Evolutionary conservation across 2,888 invertebrate species (phyloP).

Genomic region (Malacosoma neustria): DNA sequence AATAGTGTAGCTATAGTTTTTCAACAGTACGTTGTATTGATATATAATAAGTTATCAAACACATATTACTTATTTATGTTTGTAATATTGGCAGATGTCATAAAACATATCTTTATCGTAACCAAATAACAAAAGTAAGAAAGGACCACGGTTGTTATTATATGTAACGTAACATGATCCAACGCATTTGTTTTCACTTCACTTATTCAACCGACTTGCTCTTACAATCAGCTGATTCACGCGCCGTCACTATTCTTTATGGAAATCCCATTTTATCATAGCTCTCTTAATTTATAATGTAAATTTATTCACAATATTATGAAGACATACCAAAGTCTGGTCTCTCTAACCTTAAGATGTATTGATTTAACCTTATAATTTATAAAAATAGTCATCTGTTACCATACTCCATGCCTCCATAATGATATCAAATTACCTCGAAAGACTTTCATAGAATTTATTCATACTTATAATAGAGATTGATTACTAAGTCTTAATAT

Average conservation of each 20-base stretch:
- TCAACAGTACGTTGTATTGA: too few relatives aligned
- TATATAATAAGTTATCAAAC: too few relatives aligned
- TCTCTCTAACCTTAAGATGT: not conserved
- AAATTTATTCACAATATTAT: not conserved
- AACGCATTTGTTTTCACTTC: too few relatives aligned
- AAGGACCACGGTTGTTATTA: too few relatives aligned
- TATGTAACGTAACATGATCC: too few relatives aligned
- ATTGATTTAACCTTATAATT: conserved; percentile 14
- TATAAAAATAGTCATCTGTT: conserved; percentile 5
- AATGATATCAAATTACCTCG: not conserved
- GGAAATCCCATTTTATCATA: conserved; percentile 17
- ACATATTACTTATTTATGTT: too few relatives aligned
- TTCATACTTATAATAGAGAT: too few relatives aligned
- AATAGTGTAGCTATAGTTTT: too few relatives aligned
- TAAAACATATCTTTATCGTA: too few relatives aligned
- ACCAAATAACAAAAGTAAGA: too few relatives aligned
- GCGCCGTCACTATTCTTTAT: conserved; percentile 44
- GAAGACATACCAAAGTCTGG: not conserved
- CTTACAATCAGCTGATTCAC: conserved; percentile 28
- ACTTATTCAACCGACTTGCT: not conserved
- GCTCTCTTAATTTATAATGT: conserved; percentile 4
- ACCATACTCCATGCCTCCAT: not conserved
- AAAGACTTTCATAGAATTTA: not conserved
- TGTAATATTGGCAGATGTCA: too few relatives aligned
- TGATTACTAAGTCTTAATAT: too few relatives aligned